Base-by-base conservation (phyloP, 2,797 vertebrate genomes). In the Gorsachius magnificus region DNA sequence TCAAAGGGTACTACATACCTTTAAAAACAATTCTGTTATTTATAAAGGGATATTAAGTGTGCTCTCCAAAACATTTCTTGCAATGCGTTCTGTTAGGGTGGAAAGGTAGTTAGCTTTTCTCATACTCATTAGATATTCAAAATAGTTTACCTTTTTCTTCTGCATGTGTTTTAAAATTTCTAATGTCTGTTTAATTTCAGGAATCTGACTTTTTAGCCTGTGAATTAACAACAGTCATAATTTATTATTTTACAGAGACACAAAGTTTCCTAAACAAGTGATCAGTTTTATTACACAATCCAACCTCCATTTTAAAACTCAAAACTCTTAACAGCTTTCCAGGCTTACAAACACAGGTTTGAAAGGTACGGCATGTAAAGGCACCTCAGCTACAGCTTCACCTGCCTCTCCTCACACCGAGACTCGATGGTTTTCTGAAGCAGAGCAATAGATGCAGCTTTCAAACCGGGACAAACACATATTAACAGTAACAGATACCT, bases 121-220 rank as follows among this genome's bases (percentile, higher is more conserved):
- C 86, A 89, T 94, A 93, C 53, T 92, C 64, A 36, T 88, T 96
- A 97, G 89, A 96, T 81, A 96, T 81, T 90, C 93, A 96, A 98
- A 97, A 95, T 80, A 61, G 92, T 96, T 98, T 97, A 99, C 99
- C 98, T 99, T 99, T 96, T 99, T 99, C 98, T 99, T 99, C 98
- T 99, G 99, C 99, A 99, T 99, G 98, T 99, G 99, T 96, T 99
- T 99, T 89, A 99, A 98, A 98, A 99, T 99, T 98, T 99, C 99
- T 98, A 99, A 98, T 51, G 99, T 99, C 98, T 99, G 99, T 98
- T 99, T 99, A 98, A 99, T 99, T 98, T 99, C 99, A 93, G 99
- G 99, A 97, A 99, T 99, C 98, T 99, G 99, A 96, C 97, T 98
- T 99, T 99, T 99, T 98, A 99, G 99, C 98, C 99, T 99, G 87